Evolutionary conservation across 2,888 invertebrate species (phyloP).

Genomic region (Ashinkailepas kermadecensis): DNA sequence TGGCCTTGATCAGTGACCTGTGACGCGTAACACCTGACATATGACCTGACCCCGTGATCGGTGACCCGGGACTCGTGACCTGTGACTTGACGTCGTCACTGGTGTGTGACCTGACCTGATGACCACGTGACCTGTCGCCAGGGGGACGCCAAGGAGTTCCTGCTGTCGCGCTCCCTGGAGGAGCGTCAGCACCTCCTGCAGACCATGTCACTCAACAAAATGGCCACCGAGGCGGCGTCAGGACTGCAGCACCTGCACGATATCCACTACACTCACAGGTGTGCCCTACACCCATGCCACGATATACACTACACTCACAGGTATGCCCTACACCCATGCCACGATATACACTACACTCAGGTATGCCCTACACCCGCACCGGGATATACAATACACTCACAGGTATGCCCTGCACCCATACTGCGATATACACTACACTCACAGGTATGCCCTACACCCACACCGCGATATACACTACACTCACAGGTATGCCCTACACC

Average conservation of each 20-base stretch:
- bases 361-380: not conserved
- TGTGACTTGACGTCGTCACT: too few species aligned
- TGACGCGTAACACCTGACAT: too few species aligned
- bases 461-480: too few species aligned
- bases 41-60: too few species aligned
- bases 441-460: not conserved
- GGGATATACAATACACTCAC: too few species aligned
- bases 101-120: too few species aligned
- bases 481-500: constrained; percentile 19
- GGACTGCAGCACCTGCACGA: constrained; percentile 34
- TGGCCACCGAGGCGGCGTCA: constrained; percentile 30
- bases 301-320: not conserved
- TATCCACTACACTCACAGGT: constrained; percentile 32
- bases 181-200: constrained; percentile 40
- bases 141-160: constrained; percentile 62
- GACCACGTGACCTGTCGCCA: constrained; percentile 36
- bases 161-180: constrained; percentile 38
- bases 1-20: not conserved
- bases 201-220: constrained; percentile 22
- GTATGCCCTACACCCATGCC: not conserved
- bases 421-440: constrained; percentile 32
- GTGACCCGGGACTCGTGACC: too few species aligned
- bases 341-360: constrained; percentile 30
- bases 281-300: not conserved
- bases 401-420: not conserved